Conservation (phyloP, 2,888 invertebrate species). For the Drosophila nr. perissopoda region DNA sequence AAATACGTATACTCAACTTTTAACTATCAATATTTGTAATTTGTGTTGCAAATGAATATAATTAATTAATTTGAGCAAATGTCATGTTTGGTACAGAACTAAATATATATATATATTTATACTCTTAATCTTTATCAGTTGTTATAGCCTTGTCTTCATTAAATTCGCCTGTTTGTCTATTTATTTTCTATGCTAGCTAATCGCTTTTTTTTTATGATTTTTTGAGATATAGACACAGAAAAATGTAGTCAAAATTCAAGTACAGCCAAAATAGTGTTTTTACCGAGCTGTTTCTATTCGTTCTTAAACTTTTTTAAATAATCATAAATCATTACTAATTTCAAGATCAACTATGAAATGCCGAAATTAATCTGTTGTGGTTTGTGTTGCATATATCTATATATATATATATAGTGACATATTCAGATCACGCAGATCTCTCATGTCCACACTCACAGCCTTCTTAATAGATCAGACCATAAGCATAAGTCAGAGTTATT, state of each 20-base stretch:
- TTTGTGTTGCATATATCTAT: not conserved
- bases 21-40: not conserved
- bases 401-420: no score
- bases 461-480: no score
- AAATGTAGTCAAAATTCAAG: not conserved
- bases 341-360: not conserved
- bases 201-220: not conserved
- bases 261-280: not conserved
- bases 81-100: not conserved
- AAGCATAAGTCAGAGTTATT: no score
- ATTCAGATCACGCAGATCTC: no score
- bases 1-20: no score
- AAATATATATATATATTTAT: not conserved
- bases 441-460: no score
- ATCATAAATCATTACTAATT: not conserved
- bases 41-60: not conserved
- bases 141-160: not conserved
- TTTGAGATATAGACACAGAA: not conserved
- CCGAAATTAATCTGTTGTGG: not conserved
- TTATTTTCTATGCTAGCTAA: not conserved
- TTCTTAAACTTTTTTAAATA: not conserved
- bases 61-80: not conserved
- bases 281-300: not conserved
- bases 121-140: not conserved
- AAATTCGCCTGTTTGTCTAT: not conserved